Conservation (phyloP, 2,797 vertebrate species). For the Kryptopterus vitreolus region DNA sequence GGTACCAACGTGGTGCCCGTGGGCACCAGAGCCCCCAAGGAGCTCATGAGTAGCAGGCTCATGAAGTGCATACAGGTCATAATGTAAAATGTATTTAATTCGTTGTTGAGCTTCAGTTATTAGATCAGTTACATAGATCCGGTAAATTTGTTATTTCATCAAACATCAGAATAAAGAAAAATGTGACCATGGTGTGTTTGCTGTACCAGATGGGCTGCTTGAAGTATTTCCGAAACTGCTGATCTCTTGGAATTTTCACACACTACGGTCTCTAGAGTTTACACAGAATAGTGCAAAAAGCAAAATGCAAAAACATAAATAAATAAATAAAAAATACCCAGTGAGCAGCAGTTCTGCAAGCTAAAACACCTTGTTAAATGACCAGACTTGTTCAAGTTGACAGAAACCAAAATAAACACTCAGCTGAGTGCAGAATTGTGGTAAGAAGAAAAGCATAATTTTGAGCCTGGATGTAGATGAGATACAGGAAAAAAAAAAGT, state of each 20-base stretch:
- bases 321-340: neutral
- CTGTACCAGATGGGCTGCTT: conserved; percentile 5
- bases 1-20: too few species aligned
- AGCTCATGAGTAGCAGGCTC: too few species aligned
- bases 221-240: neutral
- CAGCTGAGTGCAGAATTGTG: neutral
- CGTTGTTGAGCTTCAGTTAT: too few species aligned
- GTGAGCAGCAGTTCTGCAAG: too few species aligned
- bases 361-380: neutral
- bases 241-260: neutral
- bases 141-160: neutral
- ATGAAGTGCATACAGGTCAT: neutral
- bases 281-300: neutral
- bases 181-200: neutral
- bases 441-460: neutral
- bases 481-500: neutral
- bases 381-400: neutral
- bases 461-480: neutral
- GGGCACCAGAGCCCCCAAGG: too few species aligned
- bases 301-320: neutral
- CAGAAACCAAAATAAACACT: neutral
- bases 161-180: neutral
- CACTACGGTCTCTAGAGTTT: neutral
- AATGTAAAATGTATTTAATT: too few species aligned
- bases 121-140: too few species aligned